These are phyloP conservation scores for Microhierax caerulescens DNA, from an alignment of 2,797 vertebrate species.

Conservation along the genomic window DNA sequence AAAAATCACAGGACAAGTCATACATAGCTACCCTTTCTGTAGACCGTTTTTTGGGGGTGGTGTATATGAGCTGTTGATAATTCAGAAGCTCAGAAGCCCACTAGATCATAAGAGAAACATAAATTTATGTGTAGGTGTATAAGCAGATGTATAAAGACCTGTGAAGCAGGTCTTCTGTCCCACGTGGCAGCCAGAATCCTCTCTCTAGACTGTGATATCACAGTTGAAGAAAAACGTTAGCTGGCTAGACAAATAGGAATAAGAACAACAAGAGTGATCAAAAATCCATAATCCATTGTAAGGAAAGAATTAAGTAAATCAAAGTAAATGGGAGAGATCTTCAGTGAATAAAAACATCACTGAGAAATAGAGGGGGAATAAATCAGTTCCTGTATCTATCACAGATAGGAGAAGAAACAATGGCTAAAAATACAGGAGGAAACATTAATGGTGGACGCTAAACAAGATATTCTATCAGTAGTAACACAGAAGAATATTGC, in stretches of 20 bases:
- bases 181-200: background rate
- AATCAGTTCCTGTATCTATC: background rate
- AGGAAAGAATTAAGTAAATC: background rate
- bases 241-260: background rate
- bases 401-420: background rate
- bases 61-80: background rate
- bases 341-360: background rate
- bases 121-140: background rate
- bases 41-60: rapidly evolving
- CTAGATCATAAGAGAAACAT: background rate
- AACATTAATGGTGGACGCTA: background rate
- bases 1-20: background rate
- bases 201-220: background rate
- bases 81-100: background rate
- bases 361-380: background rate
- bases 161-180: background rate
- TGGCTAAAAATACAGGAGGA: background rate
- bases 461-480: background rate
- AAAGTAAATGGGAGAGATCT: background rate
- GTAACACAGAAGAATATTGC: background rate
- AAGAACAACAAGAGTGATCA: background rate
- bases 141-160: rapidly evolving
- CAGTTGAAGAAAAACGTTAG: background rate
- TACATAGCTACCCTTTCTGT: background rate
- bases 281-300: background rate